Percentiles rank a stretch among this genome's conserved stretches.
These are phyloP conservation scores for Bombus consobrinus DNA, from an alignment of 1,140 invertebrate genomes.

Conservation along the genomic window DNA sequence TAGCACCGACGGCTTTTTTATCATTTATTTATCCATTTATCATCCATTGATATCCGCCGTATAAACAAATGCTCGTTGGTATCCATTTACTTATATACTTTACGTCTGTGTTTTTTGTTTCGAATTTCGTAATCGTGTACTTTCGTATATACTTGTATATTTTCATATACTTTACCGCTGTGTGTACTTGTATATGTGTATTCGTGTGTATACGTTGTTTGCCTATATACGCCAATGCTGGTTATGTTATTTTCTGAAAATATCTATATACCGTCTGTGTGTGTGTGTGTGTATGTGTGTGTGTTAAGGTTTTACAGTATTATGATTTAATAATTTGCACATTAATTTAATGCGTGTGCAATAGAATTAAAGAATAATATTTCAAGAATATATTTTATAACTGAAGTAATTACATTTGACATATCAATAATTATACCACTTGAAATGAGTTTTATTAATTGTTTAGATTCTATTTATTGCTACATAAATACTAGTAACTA, in stretches of 20 bases:
- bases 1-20: constrained; percentile 44
- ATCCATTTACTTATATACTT: constrained; percentile 48
- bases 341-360: neutral
- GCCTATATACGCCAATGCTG: constrained; percentile 39
- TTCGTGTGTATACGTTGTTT: constrained; percentile 6
- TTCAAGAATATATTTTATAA: constrained; percentile 30
- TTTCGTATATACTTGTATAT: constrained; percentile 46
- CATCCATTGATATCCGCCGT: constrained; percentile 40
- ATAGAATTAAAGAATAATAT: constrained; percentile 30
- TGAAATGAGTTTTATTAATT: constrained; percentile 1
- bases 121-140: constrained; percentile 34
- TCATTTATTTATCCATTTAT: constrained; percentile 49
- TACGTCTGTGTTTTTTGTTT: constrained; percentile 41
- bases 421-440: neutral
- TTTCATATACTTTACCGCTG: constrained; percentile 33
- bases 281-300: too few relatives aligned
- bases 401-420: neutral
- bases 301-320: neutral
- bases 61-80: constrained; percentile 55
- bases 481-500: constrained; percentile 18
- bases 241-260: constrained; percentile 29
- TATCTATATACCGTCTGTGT: neutral
- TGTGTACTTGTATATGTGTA: constrained; percentile 33
- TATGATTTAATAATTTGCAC: neutral
- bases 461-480: neutral